Evolutionary conservation across 2,113 vertebrate species (phyloP).

Genomic region (Salminus brasiliensis): DNA sequence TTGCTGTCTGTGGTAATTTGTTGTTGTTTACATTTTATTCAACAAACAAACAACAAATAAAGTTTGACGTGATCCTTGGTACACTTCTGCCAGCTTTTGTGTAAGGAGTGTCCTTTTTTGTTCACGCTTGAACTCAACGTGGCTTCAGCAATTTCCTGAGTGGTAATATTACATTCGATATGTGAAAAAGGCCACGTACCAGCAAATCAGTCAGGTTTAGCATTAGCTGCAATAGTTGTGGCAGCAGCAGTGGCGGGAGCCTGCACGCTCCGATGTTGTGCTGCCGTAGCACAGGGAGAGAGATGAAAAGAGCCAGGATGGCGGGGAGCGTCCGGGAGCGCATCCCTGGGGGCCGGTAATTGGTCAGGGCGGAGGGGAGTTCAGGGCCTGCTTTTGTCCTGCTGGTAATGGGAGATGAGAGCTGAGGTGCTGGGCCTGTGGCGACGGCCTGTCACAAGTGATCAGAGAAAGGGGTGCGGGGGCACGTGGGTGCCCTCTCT

Average conservation of each 20-base stretch:
- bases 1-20: too few relatives aligned
- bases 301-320: conserved; percentile 50
- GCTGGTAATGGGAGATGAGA: conserved; percentile 53
- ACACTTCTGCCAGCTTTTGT: too few relatives aligned
- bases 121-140: too few relatives aligned
- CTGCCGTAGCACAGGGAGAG: conserved; percentile 28
- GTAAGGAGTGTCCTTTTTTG: too few relatives aligned
- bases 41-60: too few relatives aligned
- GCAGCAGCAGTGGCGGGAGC: conserved; percentile 7
- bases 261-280: conserved; percentile 12
- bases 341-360: conserved; percentile 50
- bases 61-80: too few relatives aligned
- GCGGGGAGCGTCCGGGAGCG: conserved; percentile 20
- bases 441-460: conserved; percentile 35
- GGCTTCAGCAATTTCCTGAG: too few relatives aligned
- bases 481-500: conserved; percentile 34
- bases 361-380: conserved; percentile 43
- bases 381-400: conserved; percentile 50
- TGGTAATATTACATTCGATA: too few relatives aligned
- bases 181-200: too few relatives aligned
- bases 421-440: conserved; percentile 45
- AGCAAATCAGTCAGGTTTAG: conserved; percentile 21
- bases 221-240: conserved; percentile 30
- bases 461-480: conserved; percentile 35
- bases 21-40: too few relatives aligned